A percentile compares a stretch with the other conserved stretches of the same genome.
Evolutionary conservation across 1,140 invertebrate species (phyloP).

Genomic region (Zaprionus gabonicus): DNA sequence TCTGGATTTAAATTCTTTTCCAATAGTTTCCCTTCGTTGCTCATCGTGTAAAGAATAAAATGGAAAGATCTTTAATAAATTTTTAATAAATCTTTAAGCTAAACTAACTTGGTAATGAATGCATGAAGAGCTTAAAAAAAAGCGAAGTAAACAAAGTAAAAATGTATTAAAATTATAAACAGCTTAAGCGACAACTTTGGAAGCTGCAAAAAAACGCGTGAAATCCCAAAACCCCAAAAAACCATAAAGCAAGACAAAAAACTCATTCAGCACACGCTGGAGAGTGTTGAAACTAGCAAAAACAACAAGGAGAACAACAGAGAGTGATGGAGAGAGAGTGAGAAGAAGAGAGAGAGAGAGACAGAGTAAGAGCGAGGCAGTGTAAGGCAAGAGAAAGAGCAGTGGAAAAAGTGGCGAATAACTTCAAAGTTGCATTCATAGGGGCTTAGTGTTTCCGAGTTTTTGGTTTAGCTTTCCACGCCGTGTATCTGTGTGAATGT

Average conservation of each 20-base stretch:
- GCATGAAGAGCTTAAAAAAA: background rate
- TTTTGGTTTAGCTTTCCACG: conserved; percentile 68
- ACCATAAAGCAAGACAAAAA: conserved; percentile 77
- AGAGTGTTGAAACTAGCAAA: conserved; percentile 12
- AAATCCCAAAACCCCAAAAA: conserved; percentile 48
- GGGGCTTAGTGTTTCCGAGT: conserved; percentile 64
- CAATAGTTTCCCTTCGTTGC: background rate
- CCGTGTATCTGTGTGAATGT: conserved; percentile 16
- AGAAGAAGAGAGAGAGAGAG: background rate
- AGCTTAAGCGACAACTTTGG: conserved; percentile 69
- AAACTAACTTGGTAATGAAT: conserved; percentile 34
- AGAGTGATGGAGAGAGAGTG: background rate
- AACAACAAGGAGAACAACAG: conserved; percentile 3
- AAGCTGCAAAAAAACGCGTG: conserved; percentile 22
- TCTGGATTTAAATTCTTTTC: background rate
- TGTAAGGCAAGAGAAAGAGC: background rate
- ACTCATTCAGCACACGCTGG: conserved; percentile 24
- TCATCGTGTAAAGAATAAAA: background rate
- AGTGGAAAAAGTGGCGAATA: conserved; percentile 52
- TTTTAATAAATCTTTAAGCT: background rate
- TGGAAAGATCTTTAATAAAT: background rate
- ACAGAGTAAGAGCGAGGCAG: background rate
- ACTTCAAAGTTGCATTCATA: conserved; percentile 73
- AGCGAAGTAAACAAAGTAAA: conserved; percentile 39
- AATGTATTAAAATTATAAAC: conserved; percentile 69